phyloP scores from a whole-genome alignment of 2,797 vertebrate species.

The Merluccius polli region DNA sequence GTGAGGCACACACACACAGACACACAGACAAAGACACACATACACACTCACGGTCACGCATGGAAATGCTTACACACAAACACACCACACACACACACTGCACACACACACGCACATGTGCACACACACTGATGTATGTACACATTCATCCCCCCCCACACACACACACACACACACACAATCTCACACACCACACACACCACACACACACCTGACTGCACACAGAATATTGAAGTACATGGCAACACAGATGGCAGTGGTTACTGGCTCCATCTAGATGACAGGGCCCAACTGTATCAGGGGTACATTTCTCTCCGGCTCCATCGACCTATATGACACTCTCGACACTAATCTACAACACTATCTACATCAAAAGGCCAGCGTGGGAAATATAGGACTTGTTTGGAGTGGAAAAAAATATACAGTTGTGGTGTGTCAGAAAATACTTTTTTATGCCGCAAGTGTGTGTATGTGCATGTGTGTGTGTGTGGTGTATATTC shows the following conservation, averaged over 20 bases:
- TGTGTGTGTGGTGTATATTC: no score
- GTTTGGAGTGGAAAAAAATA: slow-evolving; percentile 28
- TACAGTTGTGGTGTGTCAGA: slow-evolving; percentile 20
- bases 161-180: not conserved
- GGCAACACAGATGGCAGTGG: slow-evolving; percentile 26
- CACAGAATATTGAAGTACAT: slow-evolving; percentile 52
- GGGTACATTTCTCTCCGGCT: slow-evolving; percentile 40
- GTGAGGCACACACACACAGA: slow-evolving; percentile 54
- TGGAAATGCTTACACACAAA: not conserved
- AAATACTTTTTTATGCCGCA: slow-evolving; percentile 17
- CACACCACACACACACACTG: slow-evolving; percentile 16
- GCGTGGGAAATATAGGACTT: slow-evolving; percentile 46
- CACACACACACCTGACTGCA: slow-evolving; percentile 52
- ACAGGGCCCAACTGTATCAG: slow-evolving; percentile 52
- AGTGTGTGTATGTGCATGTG: no score
- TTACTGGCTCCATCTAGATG: slow-evolving; percentile 43
- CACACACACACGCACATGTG: no score
- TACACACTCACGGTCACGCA: slow-evolving; percentile 11
- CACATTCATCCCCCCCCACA: no score
- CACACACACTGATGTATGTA: slow-evolving; percentile 5
- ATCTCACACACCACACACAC: slow-evolving; percentile 27
- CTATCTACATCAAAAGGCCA: slow-evolving; percentile 41
- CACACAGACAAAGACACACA: slow-evolving; percentile 6
- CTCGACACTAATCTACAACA: no score
- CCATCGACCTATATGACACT: slow-evolving; percentile 11